Conservation (phyloP, 1,140 invertebrate species). For the Drosophila orena region DNA sequence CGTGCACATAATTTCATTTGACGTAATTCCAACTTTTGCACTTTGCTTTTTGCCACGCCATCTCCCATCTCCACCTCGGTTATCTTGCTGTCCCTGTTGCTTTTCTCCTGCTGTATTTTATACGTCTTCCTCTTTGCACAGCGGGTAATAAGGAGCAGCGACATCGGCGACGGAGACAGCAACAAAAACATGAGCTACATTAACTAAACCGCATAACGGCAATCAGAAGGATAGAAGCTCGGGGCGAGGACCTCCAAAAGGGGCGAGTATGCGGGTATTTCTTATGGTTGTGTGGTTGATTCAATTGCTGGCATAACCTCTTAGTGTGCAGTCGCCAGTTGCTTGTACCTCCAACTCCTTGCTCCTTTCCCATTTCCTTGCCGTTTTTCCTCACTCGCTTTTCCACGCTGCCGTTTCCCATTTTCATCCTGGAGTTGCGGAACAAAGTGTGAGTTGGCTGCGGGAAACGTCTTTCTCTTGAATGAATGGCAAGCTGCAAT, state of each 20-base stretch:
- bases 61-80: background rate
- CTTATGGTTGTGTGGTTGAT: slow-evolving; percentile 26
- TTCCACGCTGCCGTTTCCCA: background rate
- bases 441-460: background rate
- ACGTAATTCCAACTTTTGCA: slow-evolving; percentile 48
- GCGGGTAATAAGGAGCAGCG: slow-evolving; percentile 19
- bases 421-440: slow-evolving; percentile 1
- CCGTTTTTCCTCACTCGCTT: background rate
- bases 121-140: background rate
- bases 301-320: slow-evolving; percentile 55
- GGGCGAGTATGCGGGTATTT: slow-evolving; percentile 6
- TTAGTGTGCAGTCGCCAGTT: slow-evolving; percentile 31
- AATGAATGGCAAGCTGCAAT: slow-evolving; percentile 5
- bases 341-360: background rate
- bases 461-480: slow-evolving; percentile 11
- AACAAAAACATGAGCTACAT: slow-evolving; percentile 19
- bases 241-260: background rate
- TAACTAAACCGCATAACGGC: slow-evolving; percentile 33
- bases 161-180: slow-evolving; percentile 14
- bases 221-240: slow-evolving; percentile 7
- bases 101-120: background rate
- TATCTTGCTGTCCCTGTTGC: slow-evolving; percentile 1
- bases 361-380: background rate
- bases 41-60: slow-evolving; percentile 17
- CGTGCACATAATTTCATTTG: slow-evolving; percentile 47